Evolutionary conservation across 2,888 invertebrate species (phyloP).

Genomic region (Cordilura impudica): DNA sequence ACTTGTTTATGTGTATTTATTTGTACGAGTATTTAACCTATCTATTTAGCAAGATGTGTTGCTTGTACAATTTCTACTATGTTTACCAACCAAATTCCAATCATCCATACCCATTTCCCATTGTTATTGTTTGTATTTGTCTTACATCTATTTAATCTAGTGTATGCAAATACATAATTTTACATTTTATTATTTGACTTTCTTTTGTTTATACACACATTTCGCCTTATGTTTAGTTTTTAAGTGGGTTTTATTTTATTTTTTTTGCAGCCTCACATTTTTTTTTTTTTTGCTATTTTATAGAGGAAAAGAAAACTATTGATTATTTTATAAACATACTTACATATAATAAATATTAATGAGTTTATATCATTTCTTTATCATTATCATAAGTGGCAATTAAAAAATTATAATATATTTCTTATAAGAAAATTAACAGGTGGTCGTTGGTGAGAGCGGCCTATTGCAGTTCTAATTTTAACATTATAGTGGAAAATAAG

Average conservation of each 20-base stretch:
- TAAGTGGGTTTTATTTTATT: constrained; percentile 7
- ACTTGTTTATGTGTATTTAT: constrained; percentile 8
- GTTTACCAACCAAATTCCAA: constrained; percentile 29
- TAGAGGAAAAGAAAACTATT: constrained; percentile 25
- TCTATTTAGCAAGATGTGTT: not conserved
- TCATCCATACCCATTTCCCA: not conserved
- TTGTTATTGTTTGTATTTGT: not conserved
- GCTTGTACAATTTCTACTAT: not conserved
- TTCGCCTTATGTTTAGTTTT: constrained; percentile 6
- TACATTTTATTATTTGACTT: constrained; percentile 54
- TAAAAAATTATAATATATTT: too few species aligned
- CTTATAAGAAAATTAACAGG: too few species aligned
- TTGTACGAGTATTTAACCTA: not conserved
- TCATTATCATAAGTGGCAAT: not conserved
- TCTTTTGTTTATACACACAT: constrained; percentile 47
- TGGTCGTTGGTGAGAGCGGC: too few species aligned
- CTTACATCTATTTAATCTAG: constrained; percentile 49
- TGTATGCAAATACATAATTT: constrained; percentile 58
- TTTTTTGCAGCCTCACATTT: not conserved
- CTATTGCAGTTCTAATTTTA: too few species aligned
- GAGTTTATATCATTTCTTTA: not conserved
- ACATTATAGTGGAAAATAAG: too few species aligned
- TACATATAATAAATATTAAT: not conserved
- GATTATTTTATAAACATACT: constrained; percentile 9
- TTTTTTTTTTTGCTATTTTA: not conserved